These are phyloP conservation scores for Hormaphis cornu DNA, from an alignment of 1,140 invertebrate genomes.

Conservation along the genomic window DNA sequence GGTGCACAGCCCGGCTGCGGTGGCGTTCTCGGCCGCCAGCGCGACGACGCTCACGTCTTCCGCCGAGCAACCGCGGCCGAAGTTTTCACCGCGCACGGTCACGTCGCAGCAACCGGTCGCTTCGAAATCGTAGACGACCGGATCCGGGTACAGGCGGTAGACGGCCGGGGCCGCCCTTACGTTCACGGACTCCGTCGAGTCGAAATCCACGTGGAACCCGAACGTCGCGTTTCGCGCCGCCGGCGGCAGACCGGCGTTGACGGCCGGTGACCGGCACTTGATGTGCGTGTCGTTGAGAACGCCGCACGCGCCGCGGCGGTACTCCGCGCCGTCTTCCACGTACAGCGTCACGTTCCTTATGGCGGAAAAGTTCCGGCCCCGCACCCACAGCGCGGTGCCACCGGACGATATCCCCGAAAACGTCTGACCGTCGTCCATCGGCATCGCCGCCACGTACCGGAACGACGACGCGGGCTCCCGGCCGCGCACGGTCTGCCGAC, in stretches of 20 bases:
- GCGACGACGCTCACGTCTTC: background rate
- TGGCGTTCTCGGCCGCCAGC: background rate
- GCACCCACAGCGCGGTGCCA: background rate
- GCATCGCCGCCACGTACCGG: constrained; percentile 91
- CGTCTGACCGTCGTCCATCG: constrained; percentile 62
- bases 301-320: background rate
- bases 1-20: background rate
- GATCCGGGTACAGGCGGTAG: background rate
- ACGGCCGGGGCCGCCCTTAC: too few species aligned
- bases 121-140: background rate
- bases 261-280: constrained; percentile 76
- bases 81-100: background rate
- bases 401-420: background rate
- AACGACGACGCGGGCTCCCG: too few species aligned
- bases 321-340: background rate
- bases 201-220: background rate
- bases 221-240: background rate
- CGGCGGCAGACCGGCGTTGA: constrained; percentile 44
- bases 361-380: background rate
- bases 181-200: too few species aligned
- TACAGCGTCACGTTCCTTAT: background rate
- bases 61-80: background rate
- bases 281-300: constrained; percentile 58
- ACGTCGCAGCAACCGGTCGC: background rate
- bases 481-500: too few species aligned